Evolutionary conservation across 1,140 invertebrate genomes (phyloP).

Genomic region (Aphelenchoides besseyi): DNA sequence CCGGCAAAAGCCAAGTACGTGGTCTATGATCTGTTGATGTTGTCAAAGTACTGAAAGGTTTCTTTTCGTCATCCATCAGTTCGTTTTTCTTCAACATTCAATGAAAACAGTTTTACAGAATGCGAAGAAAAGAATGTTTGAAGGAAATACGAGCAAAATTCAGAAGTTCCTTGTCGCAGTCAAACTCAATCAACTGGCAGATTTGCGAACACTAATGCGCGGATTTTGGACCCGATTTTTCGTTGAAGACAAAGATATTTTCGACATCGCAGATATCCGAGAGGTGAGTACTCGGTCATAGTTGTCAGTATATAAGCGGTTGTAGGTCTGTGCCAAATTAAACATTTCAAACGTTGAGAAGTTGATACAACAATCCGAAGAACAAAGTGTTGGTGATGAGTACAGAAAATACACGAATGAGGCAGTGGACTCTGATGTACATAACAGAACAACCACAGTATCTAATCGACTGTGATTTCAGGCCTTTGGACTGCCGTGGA

Average conservation of each 20-base stretch:
- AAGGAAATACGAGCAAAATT: neutral
- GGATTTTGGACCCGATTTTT: conserved; percentile 16
- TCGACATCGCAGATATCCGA: neutral
- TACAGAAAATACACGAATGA: conserved; percentile 10
- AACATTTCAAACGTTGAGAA: conserved; percentile 11
- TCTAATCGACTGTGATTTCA: neutral
- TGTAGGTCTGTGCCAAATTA: neutral
- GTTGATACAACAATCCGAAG: neutral
- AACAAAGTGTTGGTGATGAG: neutral
- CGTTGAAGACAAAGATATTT: conserved; percentile 7
- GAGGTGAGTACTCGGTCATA: neutral
- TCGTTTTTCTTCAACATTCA: neutral
- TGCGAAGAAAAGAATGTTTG: neutral
- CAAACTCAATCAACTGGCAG: neutral
- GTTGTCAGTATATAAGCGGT: neutral
- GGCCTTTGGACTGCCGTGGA: conserved; percentile 19
- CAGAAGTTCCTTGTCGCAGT: neutral
- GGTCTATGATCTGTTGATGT: neutral
- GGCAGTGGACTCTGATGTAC: neutral
- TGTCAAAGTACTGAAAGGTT: neutral
- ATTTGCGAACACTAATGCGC: neutral
- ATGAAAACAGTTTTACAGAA: too few species aligned
- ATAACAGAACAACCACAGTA: neutral
- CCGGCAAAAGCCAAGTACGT: conserved; percentile 18
- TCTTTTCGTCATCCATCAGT: neutral